Base-by-base conservation (phyloP, 2,797 vertebrate species). In the Paguma larvata region DNA sequence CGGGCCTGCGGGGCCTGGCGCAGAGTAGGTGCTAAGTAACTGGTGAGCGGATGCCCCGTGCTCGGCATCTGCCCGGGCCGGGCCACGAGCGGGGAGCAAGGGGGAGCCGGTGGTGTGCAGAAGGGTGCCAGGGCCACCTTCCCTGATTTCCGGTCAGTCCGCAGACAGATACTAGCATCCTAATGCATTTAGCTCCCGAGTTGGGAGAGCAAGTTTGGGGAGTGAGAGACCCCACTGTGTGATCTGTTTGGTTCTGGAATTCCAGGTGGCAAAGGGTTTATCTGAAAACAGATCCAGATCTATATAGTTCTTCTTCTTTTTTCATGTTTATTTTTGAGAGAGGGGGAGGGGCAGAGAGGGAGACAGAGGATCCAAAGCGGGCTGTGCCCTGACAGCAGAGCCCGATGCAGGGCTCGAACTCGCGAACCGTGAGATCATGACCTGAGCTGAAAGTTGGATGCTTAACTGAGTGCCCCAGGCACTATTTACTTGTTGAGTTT, bases 1-100 rank as follows among this genome's bases (percentile, higher is more conserved):
- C 1, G 2, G 3, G 9, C 38, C 56, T 11, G 3, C 1, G 1
- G n/a, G 73, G 21, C 75, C 27, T n/a, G 30, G 12, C 1, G 0
- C 4, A 5, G 67, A 38, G 75, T 18, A 15, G n/a, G 30, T 34
- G 4, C 89, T 63, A 32, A 12, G 51, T 6, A 67, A 38, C 23
- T 38, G 89, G 65, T 3, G 16, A 9, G 44, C 44, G 53, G 38
- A 6, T 14, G 0, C 12, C 16, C 38, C 34, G 14, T 6, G 53
- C 41, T 46, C 25, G 23, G 80, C n/a, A 41, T 18, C n/a, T 34
- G 67, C 38, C 8, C 73, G 19, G 48, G 56, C 12, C 34, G 6
- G 70, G 63, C 65, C 48, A 7, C 10, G 34, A 1, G 51, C 4
- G 41, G 11, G 8, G 32, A 48, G 8, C 79, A 2, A 7, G 30